A percentile compares a stretch with the other conserved stretches of the same genome.
These are phyloP conservation scores for Drosophila borealis DNA, from an alignment of 2,888 invertebrate species.

Conservation along the genomic window DNA sequence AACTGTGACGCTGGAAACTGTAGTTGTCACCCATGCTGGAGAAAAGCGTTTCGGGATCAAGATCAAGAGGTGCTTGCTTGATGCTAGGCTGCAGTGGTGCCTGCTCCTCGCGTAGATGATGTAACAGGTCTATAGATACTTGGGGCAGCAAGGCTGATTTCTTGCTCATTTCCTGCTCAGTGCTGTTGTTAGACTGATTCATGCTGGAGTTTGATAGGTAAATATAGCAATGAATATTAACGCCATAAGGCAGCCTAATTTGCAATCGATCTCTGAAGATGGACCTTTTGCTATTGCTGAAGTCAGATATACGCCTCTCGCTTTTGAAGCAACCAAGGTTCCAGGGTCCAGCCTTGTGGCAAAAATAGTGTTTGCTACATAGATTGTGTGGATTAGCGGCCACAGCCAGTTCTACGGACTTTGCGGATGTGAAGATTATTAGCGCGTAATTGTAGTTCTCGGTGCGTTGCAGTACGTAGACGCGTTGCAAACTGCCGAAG, in stretches of 20 bases:
- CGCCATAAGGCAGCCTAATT: not conserved
- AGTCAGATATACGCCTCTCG: not conserved
- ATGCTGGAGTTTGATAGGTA: not conserved
- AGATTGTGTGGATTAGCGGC: slow-evolving; percentile 32
- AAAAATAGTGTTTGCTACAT: slow-evolving; percentile 10
- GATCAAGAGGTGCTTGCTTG: not conserved
- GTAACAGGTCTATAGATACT: slow-evolving; percentile 6
- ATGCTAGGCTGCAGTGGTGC: not conserved
- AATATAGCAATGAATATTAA: slow-evolving; percentile 1
- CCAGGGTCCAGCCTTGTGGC: slow-evolving; percentile 2
- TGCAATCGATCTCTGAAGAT: not conserved
- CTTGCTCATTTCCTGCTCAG: not conserved
- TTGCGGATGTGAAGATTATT: slow-evolving; percentile 3
- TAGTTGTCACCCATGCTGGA: slow-evolving; percentile 13
- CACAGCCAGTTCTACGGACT: slow-evolving; percentile 5
- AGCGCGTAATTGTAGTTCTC: slow-evolving; percentile 21
- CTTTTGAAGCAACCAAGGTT: not conserved
- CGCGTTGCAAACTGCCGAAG: slow-evolving; percentile 25
- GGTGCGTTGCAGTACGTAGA: slow-evolving; percentile 16
- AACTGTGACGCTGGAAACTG: slow-evolving; percentile 34
- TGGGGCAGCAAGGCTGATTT: slow-evolving; percentile 9
- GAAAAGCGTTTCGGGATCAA: not conserved
- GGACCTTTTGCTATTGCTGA: not conserved
- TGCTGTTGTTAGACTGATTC: not conserved
- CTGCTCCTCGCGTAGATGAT: not conserved